phyloP scores from a whole-genome alignment of 2,797 vertebrate species.

The Yasuhikotakia modesta region DNA sequence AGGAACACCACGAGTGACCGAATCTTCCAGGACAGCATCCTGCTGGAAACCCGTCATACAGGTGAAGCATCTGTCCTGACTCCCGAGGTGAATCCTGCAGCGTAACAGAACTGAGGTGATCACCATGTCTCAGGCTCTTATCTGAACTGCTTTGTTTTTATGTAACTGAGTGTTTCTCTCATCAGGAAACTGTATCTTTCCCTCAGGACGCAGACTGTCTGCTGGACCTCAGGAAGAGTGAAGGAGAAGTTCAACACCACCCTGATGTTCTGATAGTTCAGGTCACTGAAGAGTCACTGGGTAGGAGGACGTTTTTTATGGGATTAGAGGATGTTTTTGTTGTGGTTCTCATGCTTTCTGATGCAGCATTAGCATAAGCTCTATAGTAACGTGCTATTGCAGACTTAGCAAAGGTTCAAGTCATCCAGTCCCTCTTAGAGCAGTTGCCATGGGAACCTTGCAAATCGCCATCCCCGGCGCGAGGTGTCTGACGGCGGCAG shows the following conservation, averaged over 20 bases:
- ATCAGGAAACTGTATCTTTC: neutral
- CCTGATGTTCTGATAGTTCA: neutral
- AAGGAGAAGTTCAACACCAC: neutral
- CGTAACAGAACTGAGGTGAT: neutral
- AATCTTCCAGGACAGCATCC: slow-evolving; percentile 98
- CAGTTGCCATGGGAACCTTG: slow-evolving; percentile 71
- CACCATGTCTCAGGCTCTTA: neutral
- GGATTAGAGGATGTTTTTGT: no score
- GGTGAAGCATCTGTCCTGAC: no score
- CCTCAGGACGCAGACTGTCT: neutral
- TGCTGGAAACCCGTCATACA: slow-evolving; percentile 98
- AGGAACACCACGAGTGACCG: slow-evolving; percentile 97
- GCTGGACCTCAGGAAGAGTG: slow-evolving; percentile 22
- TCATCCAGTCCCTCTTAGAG: slow-evolving; percentile 39
- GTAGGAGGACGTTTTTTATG: neutral
- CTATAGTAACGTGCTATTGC: no score
- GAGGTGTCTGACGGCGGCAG: slow-evolving; percentile 36
- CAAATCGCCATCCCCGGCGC: slow-evolving; percentile 61
- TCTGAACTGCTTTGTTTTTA: slow-evolving; percentile 7
- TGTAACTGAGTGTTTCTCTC: neutral
- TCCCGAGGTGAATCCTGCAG: no score
- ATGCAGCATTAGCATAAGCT: no score
- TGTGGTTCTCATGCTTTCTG: neutral
- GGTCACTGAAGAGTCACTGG: slow-evolving; percentile 2
- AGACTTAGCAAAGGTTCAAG: no score